Evolutionary conservation across 2,888 invertebrate genomes (phyloP).

Genomic region (Drosophila dives): DNA sequence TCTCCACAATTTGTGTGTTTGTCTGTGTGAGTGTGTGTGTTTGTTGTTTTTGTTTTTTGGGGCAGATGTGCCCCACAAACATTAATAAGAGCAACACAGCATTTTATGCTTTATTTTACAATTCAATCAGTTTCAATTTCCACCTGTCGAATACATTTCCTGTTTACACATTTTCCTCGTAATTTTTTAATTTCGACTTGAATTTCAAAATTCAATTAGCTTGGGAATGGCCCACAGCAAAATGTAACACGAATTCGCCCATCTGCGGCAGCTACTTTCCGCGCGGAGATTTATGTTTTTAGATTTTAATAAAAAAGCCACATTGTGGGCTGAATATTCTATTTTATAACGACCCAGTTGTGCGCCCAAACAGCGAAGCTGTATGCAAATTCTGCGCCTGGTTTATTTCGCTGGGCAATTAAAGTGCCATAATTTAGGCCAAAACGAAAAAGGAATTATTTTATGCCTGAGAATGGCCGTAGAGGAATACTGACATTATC

Average conservation of each 20-base stretch:
- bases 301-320: conserved; percentile 75
- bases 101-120: conserved; percentile 75
- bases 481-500: conserved; percentile 7
- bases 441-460: conserved; percentile 24
- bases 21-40: background rate
- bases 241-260: conserved; percentile 14
- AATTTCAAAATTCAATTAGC: conserved; percentile 77
- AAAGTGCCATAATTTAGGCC: conserved; percentile 61
- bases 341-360: conserved; percentile 6
- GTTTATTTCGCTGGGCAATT: conserved; percentile 49
- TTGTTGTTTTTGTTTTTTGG: conserved; percentile 2
- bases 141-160: conserved; percentile 79
- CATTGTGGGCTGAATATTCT: conserved; percentile 49
- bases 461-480: conserved; percentile 2
- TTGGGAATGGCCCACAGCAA: conserved; percentile 21
- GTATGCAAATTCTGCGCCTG: conserved; percentile 51
- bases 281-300: conserved; percentile 72
- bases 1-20: background rate
- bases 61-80: conserved; percentile 55
- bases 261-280: conserved; percentile 43
- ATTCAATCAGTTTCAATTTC: conserved; percentile 80
- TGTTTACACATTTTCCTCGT: conserved; percentile 73
- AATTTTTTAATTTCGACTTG: conserved; percentile 76
- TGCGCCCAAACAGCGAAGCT: background rate
- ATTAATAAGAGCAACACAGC: conserved; percentile 50